Evolutionary conservation across 1,140 invertebrate species (phyloP), one percentile per base, ranked within the genome.

Genomic region (Polypedilum vanderplanki): DNA sequence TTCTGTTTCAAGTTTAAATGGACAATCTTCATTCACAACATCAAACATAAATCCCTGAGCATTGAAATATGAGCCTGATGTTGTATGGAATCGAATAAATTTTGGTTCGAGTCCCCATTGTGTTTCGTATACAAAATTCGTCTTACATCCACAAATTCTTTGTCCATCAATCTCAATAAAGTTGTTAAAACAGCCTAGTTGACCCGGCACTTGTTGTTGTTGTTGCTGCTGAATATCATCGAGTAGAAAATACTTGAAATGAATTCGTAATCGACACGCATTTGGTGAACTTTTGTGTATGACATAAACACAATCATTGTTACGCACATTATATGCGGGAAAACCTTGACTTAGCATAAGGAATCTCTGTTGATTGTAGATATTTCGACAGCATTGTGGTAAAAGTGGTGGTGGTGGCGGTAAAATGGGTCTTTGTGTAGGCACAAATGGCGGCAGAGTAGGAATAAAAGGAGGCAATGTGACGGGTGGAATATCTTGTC

Each of bases 261-360:
- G 82, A 3, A 88, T 80, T 41, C 86, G 80, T 2, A 88, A 18
- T 2, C 84, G 82, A 74, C 86, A 87, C 1, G 86, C 80, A 74
- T 84, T 83, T 0, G 79, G 79, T 0, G 83, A 84, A 7, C 79
- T 80, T 78, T 83, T 84, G 17, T 81, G 80, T 17, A 88, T 84
- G 2, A 83, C 81, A 74, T 86, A 86, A n/a, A 80, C 76, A 75
- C 87, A 88, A 41, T 85, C 83, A 18, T 76, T 81, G 74, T 67
- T 76, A 15, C 22, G 75, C 24, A 80, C 78, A 1, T 81, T 79
- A 1, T 78, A 82, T 12, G 82, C 79, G 0, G 86, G 86, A 79
- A 88, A 88, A 40, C 85, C 86, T 0, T 87, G 87, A 82, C 85
- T 87, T 3, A 83, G 77, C 0, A 88, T 41, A n/a, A 85, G 79